A percentile compares a stretch with the other conserved stretches of the same genome.
phyloP scores from a whole-genome alignment of 2,113 vertebrate species.

The Lepidothrix coronata region DNA sequence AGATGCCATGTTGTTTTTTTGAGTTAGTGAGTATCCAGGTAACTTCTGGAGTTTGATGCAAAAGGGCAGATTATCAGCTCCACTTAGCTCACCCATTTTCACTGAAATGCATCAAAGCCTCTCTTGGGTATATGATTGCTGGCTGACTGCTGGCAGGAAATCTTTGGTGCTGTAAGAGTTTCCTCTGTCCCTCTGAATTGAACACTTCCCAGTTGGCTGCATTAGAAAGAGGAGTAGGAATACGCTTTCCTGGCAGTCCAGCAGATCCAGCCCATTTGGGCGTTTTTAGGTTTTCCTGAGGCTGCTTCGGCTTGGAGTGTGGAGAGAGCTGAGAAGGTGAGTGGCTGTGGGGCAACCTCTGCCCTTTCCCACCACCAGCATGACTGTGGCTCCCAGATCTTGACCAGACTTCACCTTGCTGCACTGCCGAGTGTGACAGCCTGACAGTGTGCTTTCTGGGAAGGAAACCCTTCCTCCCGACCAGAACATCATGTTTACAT shows the following conservation, averaged over 20 bases:
- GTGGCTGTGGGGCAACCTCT: accelerated
- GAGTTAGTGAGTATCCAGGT: not conserved
- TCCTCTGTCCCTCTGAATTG: not conserved
- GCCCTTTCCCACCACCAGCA: not conserved
- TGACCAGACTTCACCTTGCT: accelerated
- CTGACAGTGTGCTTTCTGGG: not conserved
- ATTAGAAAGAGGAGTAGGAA: not conserved
- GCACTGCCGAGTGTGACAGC: accelerated
- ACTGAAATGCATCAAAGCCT: not conserved
- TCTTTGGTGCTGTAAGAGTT: not conserved
- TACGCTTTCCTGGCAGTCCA: accelerated
- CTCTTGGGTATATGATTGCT: not conserved
- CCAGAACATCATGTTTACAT: accelerated
- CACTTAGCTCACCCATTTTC: not conserved
- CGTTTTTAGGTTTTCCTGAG: not conserved
- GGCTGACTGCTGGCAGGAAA: not conserved
- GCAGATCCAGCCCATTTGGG: not conserved
- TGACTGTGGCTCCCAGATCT: accelerated
- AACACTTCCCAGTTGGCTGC: not conserved
- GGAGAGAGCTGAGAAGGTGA: accelerated
- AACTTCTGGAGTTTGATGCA: not conserved
- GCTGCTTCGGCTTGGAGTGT: not conserved
- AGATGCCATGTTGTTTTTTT: not conserved
- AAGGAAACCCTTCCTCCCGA: not conserved
- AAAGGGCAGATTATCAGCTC: not conserved